These are phyloP conservation scores for Tortrix viridana DNA, from an alignment of 2,888 invertebrate genomes.

Conservation along the genomic window DNA sequence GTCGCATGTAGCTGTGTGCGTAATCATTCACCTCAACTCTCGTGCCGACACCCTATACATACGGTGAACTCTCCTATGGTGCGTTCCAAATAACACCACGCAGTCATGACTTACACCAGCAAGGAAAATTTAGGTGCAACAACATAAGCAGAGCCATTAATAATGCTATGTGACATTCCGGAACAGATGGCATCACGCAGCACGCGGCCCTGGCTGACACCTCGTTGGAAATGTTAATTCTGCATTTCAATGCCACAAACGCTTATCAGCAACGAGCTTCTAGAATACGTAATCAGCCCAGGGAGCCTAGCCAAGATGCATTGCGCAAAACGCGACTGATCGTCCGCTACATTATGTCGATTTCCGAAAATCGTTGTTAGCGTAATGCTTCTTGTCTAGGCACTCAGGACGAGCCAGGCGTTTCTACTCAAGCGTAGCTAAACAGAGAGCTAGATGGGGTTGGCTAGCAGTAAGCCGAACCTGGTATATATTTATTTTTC, in stretches of 20 bases:
- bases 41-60: too few species aligned
- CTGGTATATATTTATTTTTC: too few species aligned
- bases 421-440: too few species aligned
- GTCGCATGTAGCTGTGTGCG: too few species aligned
- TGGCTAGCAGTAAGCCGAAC: too few species aligned
- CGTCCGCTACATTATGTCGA: too few species aligned
- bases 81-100: background rate
- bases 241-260: constrained; percentile 48
- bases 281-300: constrained; percentile 44
- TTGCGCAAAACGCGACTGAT: background rate
- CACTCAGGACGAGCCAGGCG: too few species aligned
- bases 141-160: constrained; percentile 11
- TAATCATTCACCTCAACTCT: too few species aligned
- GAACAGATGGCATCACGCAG: constrained; percentile 78
- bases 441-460: too few species aligned
- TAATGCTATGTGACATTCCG: constrained; percentile 31
- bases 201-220: constrained; percentile 58
- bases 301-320: constrained; percentile 33
- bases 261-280: constrained; percentile 41
- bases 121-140: constrained; percentile 7
- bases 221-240: constrained; percentile 64
- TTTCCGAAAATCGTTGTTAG: too few species aligned
- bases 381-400: too few species aligned
- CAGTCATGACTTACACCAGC: background rate
- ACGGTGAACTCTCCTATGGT: too few species aligned